Evolutionary conservation across 2,113 vertebrate genomes (phyloP).

Genomic region (Apus apus): DNA sequence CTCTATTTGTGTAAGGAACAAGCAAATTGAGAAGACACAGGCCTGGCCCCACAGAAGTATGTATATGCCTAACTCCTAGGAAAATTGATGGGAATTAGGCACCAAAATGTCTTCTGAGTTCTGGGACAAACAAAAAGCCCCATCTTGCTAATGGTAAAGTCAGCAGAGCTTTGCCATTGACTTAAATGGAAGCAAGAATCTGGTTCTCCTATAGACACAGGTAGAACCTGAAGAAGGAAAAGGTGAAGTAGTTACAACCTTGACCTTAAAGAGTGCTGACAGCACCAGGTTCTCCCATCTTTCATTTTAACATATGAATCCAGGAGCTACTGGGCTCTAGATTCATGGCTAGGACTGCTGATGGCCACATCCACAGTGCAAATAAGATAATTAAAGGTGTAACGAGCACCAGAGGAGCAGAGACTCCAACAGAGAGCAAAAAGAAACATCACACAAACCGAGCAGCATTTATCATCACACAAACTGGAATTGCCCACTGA

Average conservation of each 20-base stretch:
- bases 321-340: neutral
- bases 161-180: neutral
- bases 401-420: neutral
- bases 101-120: constrained; percentile 10
- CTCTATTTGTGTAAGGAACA: constrained; percentile 35
- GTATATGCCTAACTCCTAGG: neutral
- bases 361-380: neutral
- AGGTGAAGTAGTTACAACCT: neutral
- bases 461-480: neutral
- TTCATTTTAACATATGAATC: neutral
- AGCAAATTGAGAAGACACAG: constrained; percentile 44
- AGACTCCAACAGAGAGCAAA: neutral
- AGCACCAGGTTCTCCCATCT: neutral
- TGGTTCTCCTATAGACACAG: neutral
- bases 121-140: neutral
- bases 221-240: neutral
- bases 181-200: neutral
- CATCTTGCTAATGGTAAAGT: neutral
- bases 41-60: neutral
- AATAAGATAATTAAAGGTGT: neutral
- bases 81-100: constrained; percentile 11
- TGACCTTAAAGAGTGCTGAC: neutral
- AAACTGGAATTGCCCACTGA: neutral
- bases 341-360: neutral
- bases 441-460: neutral